These are phyloP conservation scores for Andrena cerasifolii DNA, from an alignment of 1,140 invertebrate species.

Conservation along the genomic window DNA sequence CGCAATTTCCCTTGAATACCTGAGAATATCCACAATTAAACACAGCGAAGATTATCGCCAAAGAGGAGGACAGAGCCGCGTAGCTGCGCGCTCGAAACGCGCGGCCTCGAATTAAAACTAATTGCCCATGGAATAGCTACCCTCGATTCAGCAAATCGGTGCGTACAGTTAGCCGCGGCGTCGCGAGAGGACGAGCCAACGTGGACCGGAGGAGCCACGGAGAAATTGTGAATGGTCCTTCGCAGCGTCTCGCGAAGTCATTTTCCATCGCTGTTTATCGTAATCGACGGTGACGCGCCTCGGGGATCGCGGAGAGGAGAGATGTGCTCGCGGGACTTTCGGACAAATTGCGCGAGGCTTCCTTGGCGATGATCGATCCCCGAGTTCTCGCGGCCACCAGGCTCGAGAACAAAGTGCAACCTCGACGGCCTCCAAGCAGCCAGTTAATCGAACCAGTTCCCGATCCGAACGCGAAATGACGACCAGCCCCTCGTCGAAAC, in stretches of 20 bases:
- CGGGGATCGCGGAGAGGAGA: background rate
- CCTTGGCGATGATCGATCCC: background rate
- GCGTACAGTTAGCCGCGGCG: conserved; percentile 26
- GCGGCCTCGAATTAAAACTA: conserved; percentile 61
- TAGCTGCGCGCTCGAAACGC: conserved; percentile 42
- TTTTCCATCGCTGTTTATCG: background rate
- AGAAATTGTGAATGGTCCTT: background rate
- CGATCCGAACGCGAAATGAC: background rate
- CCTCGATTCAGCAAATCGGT: conserved; percentile 42
- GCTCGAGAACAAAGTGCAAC: background rate
- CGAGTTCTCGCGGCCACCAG: background rate
- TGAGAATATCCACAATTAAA: no score
- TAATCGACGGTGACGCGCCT: background rate
- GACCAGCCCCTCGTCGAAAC: conserved; percentile 12
- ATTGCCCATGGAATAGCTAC: conserved; percentile 30
- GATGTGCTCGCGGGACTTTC: no score
- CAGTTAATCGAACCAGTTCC: conserved; percentile 47
- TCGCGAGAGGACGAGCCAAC: background rate
- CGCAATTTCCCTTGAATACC: background rate
- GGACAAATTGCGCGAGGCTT: background rate
- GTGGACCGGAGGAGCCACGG: background rate
- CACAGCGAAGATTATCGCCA: background rate
- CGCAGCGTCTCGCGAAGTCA: background rate
- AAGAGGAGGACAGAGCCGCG: background rate
- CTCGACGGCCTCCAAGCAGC: conserved; percentile 4